Evolutionary conservation across 2,113 vertebrate species (phyloP), one percentile per base, ranked within the genome.

Genomic region (Takifugu bimaculatus): DNA sequence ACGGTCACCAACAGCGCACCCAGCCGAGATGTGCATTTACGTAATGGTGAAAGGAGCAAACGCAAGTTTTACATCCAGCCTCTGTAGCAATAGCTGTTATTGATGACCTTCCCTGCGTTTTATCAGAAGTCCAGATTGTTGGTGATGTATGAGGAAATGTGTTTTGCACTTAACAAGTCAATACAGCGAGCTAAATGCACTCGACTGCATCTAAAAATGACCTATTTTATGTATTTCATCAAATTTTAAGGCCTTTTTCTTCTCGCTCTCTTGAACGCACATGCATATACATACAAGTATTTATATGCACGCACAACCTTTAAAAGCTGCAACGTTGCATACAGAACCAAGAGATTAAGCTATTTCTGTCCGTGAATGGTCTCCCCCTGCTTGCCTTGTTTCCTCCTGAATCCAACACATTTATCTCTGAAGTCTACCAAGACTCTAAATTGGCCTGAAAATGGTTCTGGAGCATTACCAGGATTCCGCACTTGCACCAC

Each of bases 231-330:
- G 74, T 74, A 44, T 57, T 72, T 69, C 28, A 52, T 68, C 4
- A 51, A 32, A 66, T 70, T 74, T 62, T 59, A 67, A 67, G 63
- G 69, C 74, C 74, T 80, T 83, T 83, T 52, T 75, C 61, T 63
- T 65, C 57, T 54, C 43, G 49, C 49, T 70, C 45, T 74, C 63
- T 64, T 39, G 50, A 75, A 80, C 50, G 77, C 78, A 79, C 79
- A 85, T 63, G 68, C 73, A 72, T 74, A 80, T 70, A 71, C 56
- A 64, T 69, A 77, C 60, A 43, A 63, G 65, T 88, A 77, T 87
- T 83, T 77, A 79, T 75, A 72, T 79, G 75, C 79, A 82, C 74
- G 70, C 82, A 85, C 75, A 87, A 81, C 57, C 68, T 63, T 50
- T 70, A 65, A 60, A 85, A 80, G 68, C 78, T 85, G 66, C 68